Percentiles rank a stretch among this genome's conserved stretches.
Evolutionary conservation across 2,888 invertebrate genomes (phyloP).

Genomic region (Frankliniella intonsa): DNA sequence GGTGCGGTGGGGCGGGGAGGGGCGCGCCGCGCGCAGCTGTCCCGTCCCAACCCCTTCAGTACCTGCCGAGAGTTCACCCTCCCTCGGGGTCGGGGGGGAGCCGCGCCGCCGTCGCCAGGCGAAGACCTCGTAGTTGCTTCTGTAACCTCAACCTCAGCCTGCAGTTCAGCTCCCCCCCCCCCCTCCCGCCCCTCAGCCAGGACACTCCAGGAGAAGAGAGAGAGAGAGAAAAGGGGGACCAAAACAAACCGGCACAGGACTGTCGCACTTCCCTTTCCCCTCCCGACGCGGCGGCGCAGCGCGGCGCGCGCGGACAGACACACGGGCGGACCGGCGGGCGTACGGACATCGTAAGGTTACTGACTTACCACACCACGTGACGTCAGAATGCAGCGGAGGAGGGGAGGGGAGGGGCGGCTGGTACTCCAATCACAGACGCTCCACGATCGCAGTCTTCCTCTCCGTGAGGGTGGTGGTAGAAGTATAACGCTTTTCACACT

Average conservation of each 20-base stretch:
- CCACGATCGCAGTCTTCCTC: neutral
- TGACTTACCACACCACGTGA: constrained; percentile 19
- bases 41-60: too few species aligned
- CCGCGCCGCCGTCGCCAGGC: too few species aligned
- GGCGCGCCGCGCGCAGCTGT: too few species aligned
- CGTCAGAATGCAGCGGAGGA: neutral
- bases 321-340: neutral
- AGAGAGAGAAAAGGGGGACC: too few species aligned
- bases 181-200: neutral
- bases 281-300: neutral
- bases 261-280: neutral
- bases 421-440: neutral
- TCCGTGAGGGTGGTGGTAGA: neutral
- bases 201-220: neutral
- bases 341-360: constrained; percentile 22
- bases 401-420: neutral
- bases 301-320: neutral
- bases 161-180: neutral
- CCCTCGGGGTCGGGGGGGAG: too few species aligned
- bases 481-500: neutral
- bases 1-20: neutral
- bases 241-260: neutral
- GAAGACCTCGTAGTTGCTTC: too few species aligned
- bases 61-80: too few species aligned
- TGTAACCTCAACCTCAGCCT: neutral